Evolutionary conservation across 2,797 vertebrate species (phyloP).

Genomic region (Gallinago nigripennis): DNA sequence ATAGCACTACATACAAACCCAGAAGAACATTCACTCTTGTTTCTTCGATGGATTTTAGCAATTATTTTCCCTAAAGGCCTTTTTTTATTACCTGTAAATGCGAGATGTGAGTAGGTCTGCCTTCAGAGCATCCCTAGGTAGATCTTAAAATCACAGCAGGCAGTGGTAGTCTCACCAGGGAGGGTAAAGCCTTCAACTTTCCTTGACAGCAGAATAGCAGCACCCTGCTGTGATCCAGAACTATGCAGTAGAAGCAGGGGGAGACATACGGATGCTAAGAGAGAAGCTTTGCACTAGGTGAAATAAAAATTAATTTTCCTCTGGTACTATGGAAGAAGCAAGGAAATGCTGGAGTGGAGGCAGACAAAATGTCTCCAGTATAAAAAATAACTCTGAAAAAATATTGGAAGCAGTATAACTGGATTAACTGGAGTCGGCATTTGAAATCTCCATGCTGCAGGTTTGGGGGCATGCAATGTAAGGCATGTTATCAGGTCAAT

Average conservation of each 20-base stretch:
- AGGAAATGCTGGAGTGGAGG: neutral
- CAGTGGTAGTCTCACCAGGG: neutral
- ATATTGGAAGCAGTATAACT: neutral
- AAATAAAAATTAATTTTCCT: neutral
- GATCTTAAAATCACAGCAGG: neutral
- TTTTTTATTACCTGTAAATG: neutral
- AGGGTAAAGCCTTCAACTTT: neutral
- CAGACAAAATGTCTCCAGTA: neutral
- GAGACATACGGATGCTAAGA: neutral
- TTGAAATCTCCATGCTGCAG: neutral
- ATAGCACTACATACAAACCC: neutral
- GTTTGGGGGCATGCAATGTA: neutral
- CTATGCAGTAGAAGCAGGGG: neutral
- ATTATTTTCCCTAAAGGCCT: neutral
- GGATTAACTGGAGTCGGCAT: neutral
- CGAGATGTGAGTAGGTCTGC: neutral
- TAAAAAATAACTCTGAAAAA: neutral
- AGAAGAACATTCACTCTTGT: neutral
- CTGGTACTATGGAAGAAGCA: neutral
- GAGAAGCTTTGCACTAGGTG: neutral
- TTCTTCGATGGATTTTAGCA: neutral
- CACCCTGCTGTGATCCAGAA: rapidly evolving
- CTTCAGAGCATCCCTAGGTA: neutral
- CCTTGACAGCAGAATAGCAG: neutral
- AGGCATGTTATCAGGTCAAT: neutral